Percentiles rank a stretch among this genome's conserved stretches.
phyloP scores from a whole-genome alignment of 2,888 invertebrate species.

The Tethea ocularis region DNA sequence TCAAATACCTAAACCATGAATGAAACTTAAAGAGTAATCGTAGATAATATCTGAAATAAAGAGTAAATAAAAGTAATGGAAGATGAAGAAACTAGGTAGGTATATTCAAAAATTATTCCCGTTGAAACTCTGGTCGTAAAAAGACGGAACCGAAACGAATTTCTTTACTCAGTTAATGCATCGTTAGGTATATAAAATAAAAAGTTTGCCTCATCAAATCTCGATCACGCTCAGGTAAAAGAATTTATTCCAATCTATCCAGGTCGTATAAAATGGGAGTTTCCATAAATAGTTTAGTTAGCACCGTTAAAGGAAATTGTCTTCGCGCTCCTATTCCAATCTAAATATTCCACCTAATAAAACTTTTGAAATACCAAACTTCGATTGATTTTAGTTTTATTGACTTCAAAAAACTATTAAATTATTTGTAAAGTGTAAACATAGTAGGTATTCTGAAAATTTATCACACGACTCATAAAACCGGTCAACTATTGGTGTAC shows the following conservation, averaged over 20 bases:
- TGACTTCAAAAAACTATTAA: too few relatives aligned
- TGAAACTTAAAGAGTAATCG: too few relatives aligned
- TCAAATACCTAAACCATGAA: too few relatives aligned
- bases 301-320: neutral
- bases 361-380: neutral
- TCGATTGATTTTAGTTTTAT: too few relatives aligned
- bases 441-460: too few relatives aligned
- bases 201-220: neutral
- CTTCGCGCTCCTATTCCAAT: neutral
- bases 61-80: neutral
- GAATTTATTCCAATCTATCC: constrained; percentile 1
- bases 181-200: neutral
- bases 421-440: too few relatives aligned
- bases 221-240: constrained; percentile 3
- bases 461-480: too few relatives aligned
- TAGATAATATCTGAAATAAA: neutral
- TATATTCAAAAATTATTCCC: neutral
- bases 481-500: too few relatives aligned
- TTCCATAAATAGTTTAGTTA: constrained; percentile 2
- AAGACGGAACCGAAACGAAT: neutral
- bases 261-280: neutral
- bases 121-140: neutral
- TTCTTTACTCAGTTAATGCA: neutral
- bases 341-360: neutral
- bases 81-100: too few relatives aligned